Percentiles rank a stretch among this genome's conserved stretches.
Evolutionary conservation across 64 coral and sea anemone genomes (phyloP).

Genomic region (Dendronephthya gigantea): DNA sequence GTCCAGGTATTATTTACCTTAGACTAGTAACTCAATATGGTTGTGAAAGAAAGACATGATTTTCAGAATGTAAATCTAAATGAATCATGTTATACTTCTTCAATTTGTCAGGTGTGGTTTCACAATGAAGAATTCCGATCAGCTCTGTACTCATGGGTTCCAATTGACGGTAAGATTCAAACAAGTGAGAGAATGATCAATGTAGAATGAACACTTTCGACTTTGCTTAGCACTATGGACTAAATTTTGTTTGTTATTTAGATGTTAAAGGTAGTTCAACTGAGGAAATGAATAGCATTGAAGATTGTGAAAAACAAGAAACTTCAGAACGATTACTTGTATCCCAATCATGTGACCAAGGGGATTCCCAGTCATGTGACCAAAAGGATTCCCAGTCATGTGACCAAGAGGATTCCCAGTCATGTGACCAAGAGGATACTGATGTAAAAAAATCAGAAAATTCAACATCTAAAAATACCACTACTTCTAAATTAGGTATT

Average conservation of each 20-base stretch:
- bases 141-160: constrained; percentile 53
- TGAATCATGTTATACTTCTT: neutral
- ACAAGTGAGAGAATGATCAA: neutral
- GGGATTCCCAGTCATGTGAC: too few relatives aligned
- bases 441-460: too few relatives aligned
- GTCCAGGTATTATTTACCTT: constrained; percentile 57
- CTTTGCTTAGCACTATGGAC: neutral
- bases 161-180: neutral
- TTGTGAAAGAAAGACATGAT: too few relatives aligned
- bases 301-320: neutral
- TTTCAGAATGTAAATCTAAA: neutral
- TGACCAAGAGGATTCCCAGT: too few relatives aligned
- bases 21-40: too few relatives aligned
- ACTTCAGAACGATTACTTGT: neutral
- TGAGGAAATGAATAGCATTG: neutral
- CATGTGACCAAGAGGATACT: too few relatives aligned
- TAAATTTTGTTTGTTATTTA: neutral
- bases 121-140: constrained; percentile 67
- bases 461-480: too few relatives aligned
- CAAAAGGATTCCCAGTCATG: too few relatives aligned
- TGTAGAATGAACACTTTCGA: too few relatives aligned
- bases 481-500: too few relatives aligned
- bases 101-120: constrained; percentile 69
- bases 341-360: neutral
- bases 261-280: neutral